These are phyloP conservation scores for Syrphus vitripennis DNA, from an alignment of 2,888 invertebrate genomes.

Conservation along the genomic window DNA sequence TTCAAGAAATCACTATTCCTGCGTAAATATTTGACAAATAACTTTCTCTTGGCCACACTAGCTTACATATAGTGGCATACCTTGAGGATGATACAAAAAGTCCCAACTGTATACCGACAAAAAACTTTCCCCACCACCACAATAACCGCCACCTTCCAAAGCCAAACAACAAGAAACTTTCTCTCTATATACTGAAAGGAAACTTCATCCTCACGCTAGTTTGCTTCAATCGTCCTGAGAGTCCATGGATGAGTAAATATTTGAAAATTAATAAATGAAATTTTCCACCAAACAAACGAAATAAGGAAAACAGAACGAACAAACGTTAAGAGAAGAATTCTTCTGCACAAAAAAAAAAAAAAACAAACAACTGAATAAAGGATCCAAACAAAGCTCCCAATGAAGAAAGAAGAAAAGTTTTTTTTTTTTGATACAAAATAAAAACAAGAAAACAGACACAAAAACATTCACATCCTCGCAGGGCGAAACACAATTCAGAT, in stretches of 20 bases:
- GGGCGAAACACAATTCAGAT: conserved; percentile 45
- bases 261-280: conserved; percentile 70
- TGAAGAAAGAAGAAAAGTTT: not conserved
- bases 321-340: not conserved
- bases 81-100: conserved; percentile 28
- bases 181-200: conserved; percentile 39
- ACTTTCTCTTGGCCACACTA: conserved; percentile 20
- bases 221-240: conserved; percentile 10
- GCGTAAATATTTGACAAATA: conserved; percentile 63
- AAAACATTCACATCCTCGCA: conserved; percentile 29
- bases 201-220: conserved; percentile 32
- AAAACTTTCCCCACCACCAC: conserved; percentile 39
- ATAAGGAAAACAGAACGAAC: conserved; percentile 29
- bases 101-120: conserved; percentile 6
- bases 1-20: conserved; percentile 42
- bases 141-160: not conserved
- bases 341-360: not conserved
- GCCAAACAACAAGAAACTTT: conserved; percentile 40
- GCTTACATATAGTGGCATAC: not conserved
- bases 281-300: conserved; percentile 62
- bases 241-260: conserved; percentile 62
- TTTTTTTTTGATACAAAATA: not conserved
- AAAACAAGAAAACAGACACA: conserved; percentile 15
- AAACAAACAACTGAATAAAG: not conserved
- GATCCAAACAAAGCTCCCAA: conserved; percentile 24